Base-by-base conservation (phyloP, 2,113 vertebrate species). In the Gavialis gangeticus region DNA sequence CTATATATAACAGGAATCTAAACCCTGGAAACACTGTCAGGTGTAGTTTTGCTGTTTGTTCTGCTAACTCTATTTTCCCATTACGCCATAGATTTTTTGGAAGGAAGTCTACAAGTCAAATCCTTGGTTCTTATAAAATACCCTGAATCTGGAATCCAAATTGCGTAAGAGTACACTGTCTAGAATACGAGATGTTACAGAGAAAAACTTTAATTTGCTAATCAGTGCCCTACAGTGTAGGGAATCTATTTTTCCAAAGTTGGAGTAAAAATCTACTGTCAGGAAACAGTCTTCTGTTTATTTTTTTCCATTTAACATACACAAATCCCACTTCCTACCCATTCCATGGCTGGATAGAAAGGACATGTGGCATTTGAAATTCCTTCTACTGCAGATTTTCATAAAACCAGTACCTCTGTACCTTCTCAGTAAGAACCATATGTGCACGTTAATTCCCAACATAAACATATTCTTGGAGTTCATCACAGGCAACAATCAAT, bases 371-470 rank as follows among this genome's bases (percentile, higher is more conserved):
- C 22, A 77, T 57, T 83, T 73, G 73, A 55, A 95, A 85, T 1
- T 21, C 24, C 17, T 81, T 92, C 30, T 91, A 22, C 37, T 92
- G 37, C 6, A 91, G 56, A 54, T 90, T 73, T 37, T 73, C 69
- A 46, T 37, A 73, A 73, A 34, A 24, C 34, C 21, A 24, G 34
- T 37, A 30, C 37, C 21, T 73, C 21, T 73, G 22, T 13, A 14
- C 25, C 21, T 46, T 73, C 7, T 1, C 2, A 81, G 62, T 34
- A 81, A 83, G 87, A 30, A 24, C 6, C 21, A 25, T 19, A 62
- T 87, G 62, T 0, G 0, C 84, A 63, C 5, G 37, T 3, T 46
- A 46, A 46, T 46, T 46, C 46, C 46, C 46, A 46, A 46, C 46
- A 46, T 25, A 73, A 4, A 34, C 19, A 30, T 66, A 4, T 69